Evolutionary conservation across 1,140 invertebrate species (phyloP).

Genomic region (Himalopsyche phryganea): DNA sequence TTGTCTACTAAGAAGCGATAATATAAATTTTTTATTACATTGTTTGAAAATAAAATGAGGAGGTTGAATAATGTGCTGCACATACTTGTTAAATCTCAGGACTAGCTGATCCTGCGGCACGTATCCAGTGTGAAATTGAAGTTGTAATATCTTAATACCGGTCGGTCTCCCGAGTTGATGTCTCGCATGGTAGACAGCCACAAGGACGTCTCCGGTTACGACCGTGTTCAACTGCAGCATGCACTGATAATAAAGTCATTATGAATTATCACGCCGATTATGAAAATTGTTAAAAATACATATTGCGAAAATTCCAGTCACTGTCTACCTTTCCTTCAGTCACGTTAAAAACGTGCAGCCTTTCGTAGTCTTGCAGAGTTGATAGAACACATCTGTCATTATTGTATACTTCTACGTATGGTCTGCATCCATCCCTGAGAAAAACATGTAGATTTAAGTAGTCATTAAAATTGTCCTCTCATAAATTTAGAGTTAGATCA

Average conservation of each 20-base stretch:
- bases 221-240: constrained; percentile 45
- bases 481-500: background rate
- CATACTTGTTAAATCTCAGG: constrained; percentile 70
- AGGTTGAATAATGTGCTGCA: too few relatives aligned
- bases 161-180: constrained; percentile 80
- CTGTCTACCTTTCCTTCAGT: constrained; percentile 67
- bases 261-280: background rate
- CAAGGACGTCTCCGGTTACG: constrained; percentile 79
- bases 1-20: too few relatives aligned
- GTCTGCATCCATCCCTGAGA: constrained; percentile 84
- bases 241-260: constrained; percentile 34
- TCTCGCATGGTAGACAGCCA: constrained; percentile 81
- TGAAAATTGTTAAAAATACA: too few relatives aligned
- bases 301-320: background rate
- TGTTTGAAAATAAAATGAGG: too few relatives aligned
- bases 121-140: constrained; percentile 88
- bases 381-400: constrained; percentile 81
- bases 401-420: constrained; percentile 88
- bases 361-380: constrained; percentile 85
- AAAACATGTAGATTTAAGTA: too few relatives aligned
- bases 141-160: constrained; percentile 82
- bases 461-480: too few relatives aligned
- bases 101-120: constrained; percentile 69
- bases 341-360: constrained; percentile 75
- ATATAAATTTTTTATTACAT: too few relatives aligned